Conservation (phyloP, 2,888 invertebrate species). For the Mamestra brassicae region DNA sequence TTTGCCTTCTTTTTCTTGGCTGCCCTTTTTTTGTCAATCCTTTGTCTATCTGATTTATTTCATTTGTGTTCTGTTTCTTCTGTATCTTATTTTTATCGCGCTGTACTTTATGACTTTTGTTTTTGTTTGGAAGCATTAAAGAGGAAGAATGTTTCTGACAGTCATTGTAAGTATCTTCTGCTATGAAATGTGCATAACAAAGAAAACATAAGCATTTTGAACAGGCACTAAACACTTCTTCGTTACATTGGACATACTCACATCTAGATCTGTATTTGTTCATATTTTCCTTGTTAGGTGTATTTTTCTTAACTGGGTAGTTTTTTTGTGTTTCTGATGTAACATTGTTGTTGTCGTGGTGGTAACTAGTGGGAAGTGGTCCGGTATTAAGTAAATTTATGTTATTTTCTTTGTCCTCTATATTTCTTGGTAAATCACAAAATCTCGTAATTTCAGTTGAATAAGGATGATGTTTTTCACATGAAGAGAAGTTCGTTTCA, state of each 20-base stretch:
- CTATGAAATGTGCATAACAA: no score
- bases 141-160: slow-evolving; percentile 22
- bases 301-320: slow-evolving; percentile 10
- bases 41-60: slow-evolving; percentile 16
- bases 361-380: no score
- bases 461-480: slow-evolving; percentile 18
- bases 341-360: no score
- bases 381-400: no score
- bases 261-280: slow-evolving; percentile 14
- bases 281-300: slow-evolving; percentile 17
- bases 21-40: slow-evolving; percentile 14
- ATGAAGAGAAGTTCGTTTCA: slow-evolving; percentile 15
- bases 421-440: slow-evolving; percentile 7
- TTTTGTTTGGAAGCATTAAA: no score
- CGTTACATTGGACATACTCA: slow-evolving; percentile 11
- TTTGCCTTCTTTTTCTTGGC: slow-evolving; percentile 7
- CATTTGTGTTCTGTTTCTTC: no score
- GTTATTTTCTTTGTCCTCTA: no score
- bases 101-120: slow-evolving; percentile 8
- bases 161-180: no score
- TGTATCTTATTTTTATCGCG: slow-evolving; percentile 9
- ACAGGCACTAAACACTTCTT: slow-evolving; percentile 21
- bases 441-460: not conserved
- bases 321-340: slow-evolving; percentile 19
- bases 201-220: no score